These are phyloP conservation scores for Bombyx mandarina DNA, from an alignment of 1,140 invertebrate genomes.

Conservation along the genomic window DNA sequence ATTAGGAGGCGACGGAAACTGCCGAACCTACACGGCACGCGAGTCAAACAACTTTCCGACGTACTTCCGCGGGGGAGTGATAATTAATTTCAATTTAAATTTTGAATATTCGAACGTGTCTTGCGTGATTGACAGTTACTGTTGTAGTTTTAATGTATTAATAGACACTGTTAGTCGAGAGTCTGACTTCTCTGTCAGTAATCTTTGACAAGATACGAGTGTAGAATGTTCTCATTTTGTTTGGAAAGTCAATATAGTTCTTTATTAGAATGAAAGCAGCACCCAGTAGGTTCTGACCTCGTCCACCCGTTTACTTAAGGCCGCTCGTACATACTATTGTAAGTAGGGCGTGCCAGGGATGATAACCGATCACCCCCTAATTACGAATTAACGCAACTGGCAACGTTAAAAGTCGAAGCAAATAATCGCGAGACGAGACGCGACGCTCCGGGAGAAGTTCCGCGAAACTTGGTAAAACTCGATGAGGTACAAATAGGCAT, in stretches of 20 bases:
- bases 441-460: conserved; percentile 29
- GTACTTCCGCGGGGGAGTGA: not conserved
- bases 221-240: no score
- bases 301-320: no score
- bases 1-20: conserved; percentile 19
- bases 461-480: conserved; percentile 26
- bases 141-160: no score
- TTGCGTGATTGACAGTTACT: no score
- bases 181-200: no score
- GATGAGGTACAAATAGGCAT: conserved; percentile 57
- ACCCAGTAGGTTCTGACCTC: no score
- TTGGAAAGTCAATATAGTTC: no score
- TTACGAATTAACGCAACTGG: conserved; percentile 26
- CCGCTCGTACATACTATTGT: no score
- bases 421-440: not conserved
- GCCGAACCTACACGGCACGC: conserved; percentile 12
- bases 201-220: no score
- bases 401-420: conserved; percentile 17
- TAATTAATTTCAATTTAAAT: not conserved
- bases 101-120: no score
- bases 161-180: no score
- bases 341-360: not conserved
- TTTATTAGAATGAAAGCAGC: no score
- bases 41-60: conserved; percentile 15
- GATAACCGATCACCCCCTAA: conserved; percentile 26